Conservation (phyloP, 2,113 vertebrate genomes). For the Tympanuchus pallidicinctus region DNA sequence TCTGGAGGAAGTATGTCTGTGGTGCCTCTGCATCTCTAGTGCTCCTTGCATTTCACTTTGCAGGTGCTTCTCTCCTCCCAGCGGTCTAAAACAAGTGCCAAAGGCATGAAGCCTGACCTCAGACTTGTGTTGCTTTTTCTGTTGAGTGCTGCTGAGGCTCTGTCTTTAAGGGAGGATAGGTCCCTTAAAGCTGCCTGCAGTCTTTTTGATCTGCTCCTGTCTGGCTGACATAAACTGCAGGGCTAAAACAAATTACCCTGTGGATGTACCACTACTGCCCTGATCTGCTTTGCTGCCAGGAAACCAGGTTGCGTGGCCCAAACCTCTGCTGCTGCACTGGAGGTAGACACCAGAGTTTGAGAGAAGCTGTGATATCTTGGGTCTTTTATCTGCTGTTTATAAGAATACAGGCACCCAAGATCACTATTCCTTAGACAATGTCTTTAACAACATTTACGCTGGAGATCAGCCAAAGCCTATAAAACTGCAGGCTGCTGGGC, state of each 20-base stretch:
- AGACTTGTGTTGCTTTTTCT: neutral
- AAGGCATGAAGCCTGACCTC: neutral
- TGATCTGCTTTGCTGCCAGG: neutral
- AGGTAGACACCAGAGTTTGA: neutral
- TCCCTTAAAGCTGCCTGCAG: neutral
- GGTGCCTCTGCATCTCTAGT: neutral
- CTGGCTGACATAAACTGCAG: neutral
- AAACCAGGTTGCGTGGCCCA: fast-evolving
- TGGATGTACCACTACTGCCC: fast-evolving
- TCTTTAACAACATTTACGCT: neutral
- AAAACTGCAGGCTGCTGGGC: neutral
- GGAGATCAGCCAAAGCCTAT: neutral
- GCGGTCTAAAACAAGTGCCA: neutral
- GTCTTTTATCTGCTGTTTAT: neutral
- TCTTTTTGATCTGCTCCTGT: fast-evolving
- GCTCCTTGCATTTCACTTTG: neutral
- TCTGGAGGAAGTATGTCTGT: neutral
- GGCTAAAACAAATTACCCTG: neutral
- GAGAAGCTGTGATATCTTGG: neutral
- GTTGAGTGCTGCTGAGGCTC: neutral
- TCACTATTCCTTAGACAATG: neutral
- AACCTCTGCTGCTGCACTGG: neutral
- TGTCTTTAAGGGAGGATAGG: neutral
- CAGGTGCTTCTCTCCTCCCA: neutral
- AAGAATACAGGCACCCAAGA: neutral